A percentile compares a stretch with the other conserved stretches of the same genome.
Conservation (phyloP, 1,140 invertebrate species). For the Eupristina koningsbergeri region DNA sequence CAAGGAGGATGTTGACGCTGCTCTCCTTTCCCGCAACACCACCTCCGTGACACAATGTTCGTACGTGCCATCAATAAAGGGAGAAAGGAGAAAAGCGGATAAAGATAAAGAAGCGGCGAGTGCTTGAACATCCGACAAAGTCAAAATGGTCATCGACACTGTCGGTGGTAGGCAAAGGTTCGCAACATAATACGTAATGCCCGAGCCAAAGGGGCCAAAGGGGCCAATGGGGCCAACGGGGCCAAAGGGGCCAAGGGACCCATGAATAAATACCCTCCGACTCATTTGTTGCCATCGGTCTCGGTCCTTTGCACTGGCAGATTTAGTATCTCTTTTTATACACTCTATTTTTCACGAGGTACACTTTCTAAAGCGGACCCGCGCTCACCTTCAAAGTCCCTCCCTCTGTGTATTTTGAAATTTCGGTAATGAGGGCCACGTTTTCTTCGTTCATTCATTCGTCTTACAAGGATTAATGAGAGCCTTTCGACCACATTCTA, state of each 20-base stretch:
- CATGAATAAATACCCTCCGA: neutral
- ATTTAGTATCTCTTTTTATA: neutral
- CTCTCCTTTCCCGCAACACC: neutral
- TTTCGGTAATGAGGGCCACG: neutral
- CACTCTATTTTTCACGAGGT: neutral
- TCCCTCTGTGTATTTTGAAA: neutral
- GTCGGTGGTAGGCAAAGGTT: conserved; percentile 21
- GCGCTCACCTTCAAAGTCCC: neutral
- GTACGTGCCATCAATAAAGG: neutral
- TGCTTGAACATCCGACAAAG: neutral
- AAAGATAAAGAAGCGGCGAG: conserved; percentile 1
- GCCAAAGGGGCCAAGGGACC: neutral
- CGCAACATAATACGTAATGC: conserved; percentile 7
- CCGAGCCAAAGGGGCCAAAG: no score
- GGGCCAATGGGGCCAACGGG: no score
- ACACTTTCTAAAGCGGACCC: conserved; percentile 7
- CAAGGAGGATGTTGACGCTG: neutral
- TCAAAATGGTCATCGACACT: conserved; percentile 26
- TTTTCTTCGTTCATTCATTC: neutral
- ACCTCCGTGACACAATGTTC: neutral
- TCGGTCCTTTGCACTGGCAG: neutral
- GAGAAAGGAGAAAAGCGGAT: neutral
- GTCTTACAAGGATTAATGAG: neutral
- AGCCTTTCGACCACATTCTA: neutral
- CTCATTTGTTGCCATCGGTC: conserved; percentile 36